These are phyloP conservation scores for Diloba caeruleocephala DNA, from an alignment of 2,888 invertebrate genomes.

Conservation along the genomic window DNA sequence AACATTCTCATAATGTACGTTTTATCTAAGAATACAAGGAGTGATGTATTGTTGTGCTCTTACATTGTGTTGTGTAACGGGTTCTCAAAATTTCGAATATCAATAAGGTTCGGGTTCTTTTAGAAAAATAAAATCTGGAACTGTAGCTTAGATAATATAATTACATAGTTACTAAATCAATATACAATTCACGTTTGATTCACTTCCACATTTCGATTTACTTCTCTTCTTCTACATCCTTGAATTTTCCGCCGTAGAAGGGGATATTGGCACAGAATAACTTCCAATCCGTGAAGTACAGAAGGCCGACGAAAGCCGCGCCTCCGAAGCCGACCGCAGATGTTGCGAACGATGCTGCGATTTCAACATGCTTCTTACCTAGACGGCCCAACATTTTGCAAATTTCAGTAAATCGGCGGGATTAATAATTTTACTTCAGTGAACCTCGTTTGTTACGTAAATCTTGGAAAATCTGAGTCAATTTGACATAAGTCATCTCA, in stretches of 20 bases:
- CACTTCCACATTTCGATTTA: slow-evolving; percentile 33
- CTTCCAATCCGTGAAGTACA: slow-evolving; percentile 95
- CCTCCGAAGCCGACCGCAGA: slow-evolving; percentile 91
- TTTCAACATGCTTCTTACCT: slow-evolving; percentile 90
- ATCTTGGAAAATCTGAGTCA: slow-evolving; percentile 1
- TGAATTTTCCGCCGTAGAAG: slow-evolving; percentile 93
- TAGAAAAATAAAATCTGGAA: slow-evolving; percentile 5
- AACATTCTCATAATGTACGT: too few species aligned
- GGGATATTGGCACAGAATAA: slow-evolving; percentile 92
- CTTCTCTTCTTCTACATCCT: slow-evolving; percentile 76
- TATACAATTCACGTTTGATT: slow-evolving; percentile 35
- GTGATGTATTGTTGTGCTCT: too few species aligned
- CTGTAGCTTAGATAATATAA: slow-evolving; percentile 55
- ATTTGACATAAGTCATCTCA: too few species aligned
- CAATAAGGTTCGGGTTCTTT: slow-evolving; percentile 1
- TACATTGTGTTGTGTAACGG: too few species aligned
- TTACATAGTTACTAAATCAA: slow-evolving; percentile 55
- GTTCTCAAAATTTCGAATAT: too few species aligned
- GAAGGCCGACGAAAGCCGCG: slow-evolving; percentile 88
- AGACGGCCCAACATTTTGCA: slow-evolving; percentile 79
- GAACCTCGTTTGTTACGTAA: slow-evolving; percentile 56
- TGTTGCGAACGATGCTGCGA: slow-evolving; percentile 85
- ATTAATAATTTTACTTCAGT: background rate
- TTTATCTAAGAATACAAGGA: too few species aligned
- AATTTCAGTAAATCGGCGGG: background rate